A percentile compares a stretch with the other conserved stretches of the same genome.
Evolutionary conservation across 2,888 invertebrate genomes (phyloP).

Genomic region (Adela reaumurella): DNA sequence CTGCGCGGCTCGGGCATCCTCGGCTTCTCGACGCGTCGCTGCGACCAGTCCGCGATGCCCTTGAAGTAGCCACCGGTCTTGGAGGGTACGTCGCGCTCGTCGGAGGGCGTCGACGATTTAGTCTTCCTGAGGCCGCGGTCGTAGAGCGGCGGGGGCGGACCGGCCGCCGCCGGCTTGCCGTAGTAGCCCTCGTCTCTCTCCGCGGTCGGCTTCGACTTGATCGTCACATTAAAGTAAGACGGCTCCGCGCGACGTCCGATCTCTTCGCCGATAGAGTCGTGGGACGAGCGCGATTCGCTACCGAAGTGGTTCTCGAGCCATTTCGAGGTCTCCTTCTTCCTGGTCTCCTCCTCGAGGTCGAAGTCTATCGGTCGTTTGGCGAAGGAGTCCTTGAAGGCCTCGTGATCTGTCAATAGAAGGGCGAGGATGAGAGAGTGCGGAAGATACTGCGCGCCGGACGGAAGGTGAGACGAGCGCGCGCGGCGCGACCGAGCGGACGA

Average conservation of each 20-base stretch:
- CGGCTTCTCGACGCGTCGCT: conserved; percentile 55
- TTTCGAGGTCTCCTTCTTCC: conserved; percentile 86
- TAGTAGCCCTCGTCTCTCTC: conserved; percentile 37
- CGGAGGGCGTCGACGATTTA: conserved; percentile 52
- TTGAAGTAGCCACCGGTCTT: conserved; percentile 61
- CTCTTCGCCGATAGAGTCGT: conserved; percentile 65
- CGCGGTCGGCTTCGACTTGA: conserved; percentile 60
- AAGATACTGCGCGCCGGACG: conserved; percentile 16
- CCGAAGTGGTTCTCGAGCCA: conserved; percentile 91
- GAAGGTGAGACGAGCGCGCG: conserved; percentile 29
- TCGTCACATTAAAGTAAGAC: conserved; percentile 73
- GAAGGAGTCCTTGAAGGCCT: conserved; percentile 65
- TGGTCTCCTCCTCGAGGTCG: conserved; percentile 83
- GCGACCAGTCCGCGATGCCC: conserved; percentile 79
- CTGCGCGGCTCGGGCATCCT: conserved; percentile 49
- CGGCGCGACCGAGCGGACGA: conserved; percentile 23
- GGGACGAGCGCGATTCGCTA: conserved; percentile 76
- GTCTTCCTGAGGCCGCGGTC: conserved; percentile 49
- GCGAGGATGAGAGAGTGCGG: conserved; percentile 16
- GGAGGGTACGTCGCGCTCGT: conserved; percentile 40
- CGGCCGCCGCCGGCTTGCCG: conserved; percentile 30
- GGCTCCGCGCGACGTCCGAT: conserved; percentile 62
- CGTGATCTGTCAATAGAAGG: conserved; percentile 56
- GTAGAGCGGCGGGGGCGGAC: conserved; percentile 40
- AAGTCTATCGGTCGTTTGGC: conserved; percentile 80